Evolutionary conservation across 2,888 invertebrate genomes (phyloP), one percentile per base, ranked within the genome.

Genomic region (Helleia helle): DNA sequence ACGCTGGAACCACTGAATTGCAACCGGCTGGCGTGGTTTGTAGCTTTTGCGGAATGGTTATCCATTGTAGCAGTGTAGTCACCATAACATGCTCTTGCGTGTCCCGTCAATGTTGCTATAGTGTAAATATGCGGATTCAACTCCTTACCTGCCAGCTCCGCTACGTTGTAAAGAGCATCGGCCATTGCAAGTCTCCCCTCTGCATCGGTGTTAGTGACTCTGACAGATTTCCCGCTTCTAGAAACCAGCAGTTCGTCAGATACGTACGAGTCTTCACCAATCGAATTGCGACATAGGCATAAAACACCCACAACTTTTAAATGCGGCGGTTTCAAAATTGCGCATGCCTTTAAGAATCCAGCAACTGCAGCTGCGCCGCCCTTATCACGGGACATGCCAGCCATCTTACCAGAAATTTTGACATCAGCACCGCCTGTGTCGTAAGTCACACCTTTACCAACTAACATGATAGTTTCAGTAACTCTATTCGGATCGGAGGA

Each of bases 161-260:
- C 58, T 18, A 72, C 50, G 40, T 79, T 73, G 29, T 62, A 77
- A 1, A 96, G 79, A 0, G 93, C 90, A 71, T 96, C 95, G 1
- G 93, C 92, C 94, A 96, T 95, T 0, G 93, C 93, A 85, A 96
- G 90, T 34, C 96, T 85, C 0, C 96, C 96, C 79, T 97, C 96
- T 1, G 96, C 95, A 65, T 97, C 96, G 1, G 96, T 96, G 65
- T 97, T 96, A 4, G 91, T 91, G 13, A 97, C 89, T 45, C 96
- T 86, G 0, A 96, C 90, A 14, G 93, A 86, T 27, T 89, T 89
- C 0, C 95, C 94, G 38, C 94, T 92, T 55, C 91, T 88, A 0
- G 94, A 90, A 0, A 90, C 86, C 40, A 96, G 86, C 38, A 96
- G 86, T 71, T 97, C 96, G 74, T 97, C 96, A 25, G 94, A 68